Base-by-base conservation (phyloP, 1,140 invertebrate species). In the Cyrtorhinus lividipennis region DNA sequence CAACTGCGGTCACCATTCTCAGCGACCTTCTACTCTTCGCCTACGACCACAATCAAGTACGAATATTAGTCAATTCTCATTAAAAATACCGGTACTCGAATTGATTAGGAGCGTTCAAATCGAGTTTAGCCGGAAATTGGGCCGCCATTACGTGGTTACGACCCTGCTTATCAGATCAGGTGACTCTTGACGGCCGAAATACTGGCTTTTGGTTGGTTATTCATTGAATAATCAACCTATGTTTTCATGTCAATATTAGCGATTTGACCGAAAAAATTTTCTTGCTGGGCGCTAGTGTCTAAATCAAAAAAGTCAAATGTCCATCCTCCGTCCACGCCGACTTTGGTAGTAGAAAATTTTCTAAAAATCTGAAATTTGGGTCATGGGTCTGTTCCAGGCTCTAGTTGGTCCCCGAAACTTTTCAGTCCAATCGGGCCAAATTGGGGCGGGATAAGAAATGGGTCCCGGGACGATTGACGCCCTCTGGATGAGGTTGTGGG, bases 21-120 rank as follows among this genome's bases (percentile, higher is more conserved):
- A 81, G 83, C 24, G 86, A 90, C 73, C 76, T 90, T 57, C 77
- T 94, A 68, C 79, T 90, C 20, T 87, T 89, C 72, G 88, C 87
- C 57, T 74, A 92, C n/a, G 88, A 92, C 75, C 84, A 89, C 70
- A 92, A 90, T 75, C 85, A 90, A 79, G 87, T 89, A 73, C 72
- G 71, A 69, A 46, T 59, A n/a, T n/a, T n/a, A n/a, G n/a, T n/a
- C n/a, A 30, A 1, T 59, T 68, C 25, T 61, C 69, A 62, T 66
- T 69, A 57, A 53, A 57, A 45, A 18, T 38, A 8, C 30, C 30
- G n/a, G n/a, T 38, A 38, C 15, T 15, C 5, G 30, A 38, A 38
- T 15, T 38, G 30, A 15, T 38, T 15, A 38, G 5, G 30, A 38
- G n/a, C n/a, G n/a, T n/a, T n/a, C n/a, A n/a, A 10, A 44, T 44